Base-by-base conservation (phyloP, 53 echinoderm and acorn worm genomes). In the Zoroaster sp. region DNA sequence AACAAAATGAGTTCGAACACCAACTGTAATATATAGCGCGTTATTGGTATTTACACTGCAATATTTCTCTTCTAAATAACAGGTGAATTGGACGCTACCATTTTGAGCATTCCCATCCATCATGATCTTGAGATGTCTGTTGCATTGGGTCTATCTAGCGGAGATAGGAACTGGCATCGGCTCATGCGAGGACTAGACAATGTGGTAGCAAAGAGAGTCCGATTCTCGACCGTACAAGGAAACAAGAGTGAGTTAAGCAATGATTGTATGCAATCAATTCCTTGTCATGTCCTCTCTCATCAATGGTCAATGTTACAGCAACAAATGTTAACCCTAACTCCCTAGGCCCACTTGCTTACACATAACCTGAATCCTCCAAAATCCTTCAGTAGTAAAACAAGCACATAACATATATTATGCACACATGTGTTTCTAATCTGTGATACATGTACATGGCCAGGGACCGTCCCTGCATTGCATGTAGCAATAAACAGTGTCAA, bases 61-160 rank as follows among this genome's bases (percentile, higher is more conserved):
- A n/a, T n/a, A n/a, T n/a, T n/a, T 68, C 40, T 20, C 53, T 21
- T 3, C 4, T 83, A 12, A 43, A 33, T 68, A 69, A 3, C 73
- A 95, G 95, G 95, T 73, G 90, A 91, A 30, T 71, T 95, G 0
- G 90, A 95, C 73, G 89, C 90, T 2, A 86, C 89, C 7, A 69
- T 93, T 1, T 36, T 95, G 21, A 89, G 89, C 52, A 95, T 95
- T 41, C 93, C 93, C 1, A 80, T 91, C 13, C 89, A 93, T 68
- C 89, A 89, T 0, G 93, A 93, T 15, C 40, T 93, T 35, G 91
- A 95, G 81, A 91, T 95, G 45, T 74, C 89, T 1, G 37, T 95
- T 32, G 95, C 93, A 17, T 35, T 88, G 5, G 95, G 95, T n/a
- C 59, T 91, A 15, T 32, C 14, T 7, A 67, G 83, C 2, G 91